Conservation (phyloP, 1,140 invertebrate species). For the Antheraea mylitta region DNA sequence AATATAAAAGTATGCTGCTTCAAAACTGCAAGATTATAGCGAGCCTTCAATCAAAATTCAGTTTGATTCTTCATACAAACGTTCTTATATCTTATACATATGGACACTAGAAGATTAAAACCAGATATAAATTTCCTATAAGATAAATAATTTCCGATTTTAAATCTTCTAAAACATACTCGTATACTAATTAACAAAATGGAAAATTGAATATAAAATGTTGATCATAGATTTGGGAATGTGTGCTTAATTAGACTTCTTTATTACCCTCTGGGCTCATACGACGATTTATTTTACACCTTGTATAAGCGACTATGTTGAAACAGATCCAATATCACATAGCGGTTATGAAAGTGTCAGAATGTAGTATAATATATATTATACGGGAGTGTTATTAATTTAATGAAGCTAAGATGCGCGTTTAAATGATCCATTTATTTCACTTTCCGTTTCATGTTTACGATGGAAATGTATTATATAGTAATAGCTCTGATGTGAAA, state of each 20-base stretch:
- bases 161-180: not conserved
- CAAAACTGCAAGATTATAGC: too few species aligned
- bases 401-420: slow-evolving; percentile 13
- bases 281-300: slow-evolving; percentile 1
- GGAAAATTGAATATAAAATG: not conserved
- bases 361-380: slow-evolving; percentile 22
- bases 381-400: slow-evolving; percentile 20
- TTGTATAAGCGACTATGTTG: slow-evolving; percentile 19
- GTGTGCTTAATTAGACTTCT: not conserved
- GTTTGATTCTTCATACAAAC: too few species aligned
- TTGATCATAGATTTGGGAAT: not conserved
- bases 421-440: slow-evolving; percentile 10
- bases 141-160: not conserved
- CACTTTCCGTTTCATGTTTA: slow-evolving; percentile 10
- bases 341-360: slow-evolving; percentile 29
- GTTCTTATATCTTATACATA: too few species aligned
- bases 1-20: too few species aligned
- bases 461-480: not conserved
- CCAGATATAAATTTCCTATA: not conserved
- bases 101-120: not conserved
- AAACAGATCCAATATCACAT: slow-evolving; percentile 23
- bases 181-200: not conserved
- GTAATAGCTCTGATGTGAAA: not conserved
- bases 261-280: not conserved
- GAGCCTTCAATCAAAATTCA: too few species aligned